Percentiles rank a stretch among this genome's conserved stretches.
Evolutionary conservation across 2,113 vertebrate species (phyloP).

Genomic region (Apeltes quadracus): DNA sequence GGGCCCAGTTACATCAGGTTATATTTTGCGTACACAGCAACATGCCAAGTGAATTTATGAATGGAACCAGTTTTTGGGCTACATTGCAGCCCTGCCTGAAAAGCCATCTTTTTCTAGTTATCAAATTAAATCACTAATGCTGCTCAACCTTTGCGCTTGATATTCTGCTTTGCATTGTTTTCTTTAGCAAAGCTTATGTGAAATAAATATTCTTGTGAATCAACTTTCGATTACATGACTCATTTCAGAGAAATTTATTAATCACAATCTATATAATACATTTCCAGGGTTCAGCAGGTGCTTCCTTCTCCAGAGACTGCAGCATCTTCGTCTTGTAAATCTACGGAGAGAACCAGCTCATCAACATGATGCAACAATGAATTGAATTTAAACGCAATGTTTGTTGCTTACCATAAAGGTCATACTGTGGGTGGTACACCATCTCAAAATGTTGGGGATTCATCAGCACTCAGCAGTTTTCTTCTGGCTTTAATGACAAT

Average conservation of each 20-base stretch:
- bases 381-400: too few relatives aligned
- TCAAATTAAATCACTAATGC: constrained; percentile 53
- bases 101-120: constrained; percentile 74
- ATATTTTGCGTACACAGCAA: constrained; percentile 47
- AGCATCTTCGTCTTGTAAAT: constrained; percentile 82
- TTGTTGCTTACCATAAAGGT: constrained; percentile 82
- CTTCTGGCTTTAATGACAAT: constrained; percentile 83
- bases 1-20: too few relatives aligned
- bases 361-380: too few relatives aligned
- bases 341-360: constrained; percentile 46
- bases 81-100: constrained; percentile 41
- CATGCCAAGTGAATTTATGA: constrained; percentile 52
- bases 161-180: constrained; percentile 17
- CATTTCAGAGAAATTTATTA: constrained; percentile 60
- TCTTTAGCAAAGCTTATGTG: constrained; percentile 34
- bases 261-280: constrained; percentile 69
- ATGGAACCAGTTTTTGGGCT: constrained; percentile 29
- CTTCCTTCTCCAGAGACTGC: constrained; percentile 70
- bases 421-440: constrained; percentile 89
- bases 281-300: constrained; percentile 57
- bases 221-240: constrained; percentile 26
- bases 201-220: constrained; percentile 32
- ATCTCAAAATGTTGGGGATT: constrained; percentile 75
- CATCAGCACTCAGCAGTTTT: constrained; percentile 90
- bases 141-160: constrained; percentile 64